Evolutionary conservation across 2,888 invertebrate species (phyloP).

Genomic region (Pheosia gnoma): DNA sequence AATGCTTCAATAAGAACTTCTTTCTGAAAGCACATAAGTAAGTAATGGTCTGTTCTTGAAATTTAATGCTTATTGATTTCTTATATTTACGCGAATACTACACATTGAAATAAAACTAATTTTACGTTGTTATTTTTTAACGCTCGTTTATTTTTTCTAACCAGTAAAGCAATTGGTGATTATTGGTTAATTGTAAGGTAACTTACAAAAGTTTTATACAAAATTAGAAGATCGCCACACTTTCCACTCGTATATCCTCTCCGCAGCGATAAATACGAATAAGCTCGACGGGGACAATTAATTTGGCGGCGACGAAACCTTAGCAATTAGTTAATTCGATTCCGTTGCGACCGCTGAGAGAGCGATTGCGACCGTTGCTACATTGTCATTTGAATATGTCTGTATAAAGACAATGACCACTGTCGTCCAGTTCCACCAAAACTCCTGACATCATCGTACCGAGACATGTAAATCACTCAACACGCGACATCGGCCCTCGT

Average conservation of each 20-base stretch:
- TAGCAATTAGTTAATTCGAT: slow-evolving; percentile 69
- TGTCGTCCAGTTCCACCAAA: slow-evolving; percentile 20
- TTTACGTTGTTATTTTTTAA: no score
- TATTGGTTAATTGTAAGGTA: neutral
- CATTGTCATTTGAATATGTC: slow-evolving; percentile 24
- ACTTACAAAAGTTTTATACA: neutral
- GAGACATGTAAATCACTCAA: slow-evolving; percentile 68
- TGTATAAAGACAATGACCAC: slow-evolving; percentile 21
- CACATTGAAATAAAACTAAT: no score
- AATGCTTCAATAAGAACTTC: no score
- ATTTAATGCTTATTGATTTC: no score
- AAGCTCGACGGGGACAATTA: slow-evolving; percentile 65
- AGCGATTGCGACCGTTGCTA: slow-evolving; percentile 44
- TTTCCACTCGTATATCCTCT: slow-evolving; percentile 44
- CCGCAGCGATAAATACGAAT: slow-evolving; percentile 64
- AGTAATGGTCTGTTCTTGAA: no score
- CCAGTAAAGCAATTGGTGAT: no score
- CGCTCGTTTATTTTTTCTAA: no score
- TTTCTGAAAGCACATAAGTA: no score
- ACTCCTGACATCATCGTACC: slow-evolving; percentile 43
- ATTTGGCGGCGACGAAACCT: slow-evolving; percentile 61
- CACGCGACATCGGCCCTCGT: slow-evolving; percentile 70
- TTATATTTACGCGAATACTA: no score
- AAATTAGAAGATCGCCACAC: slow-evolving; percentile 4
- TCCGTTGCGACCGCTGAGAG: slow-evolving; percentile 27